These are phyloP conservation scores for Empidonax traillii DNA, from an alignment of 2,113 vertebrate species.

Conservation along the genomic window DNA sequence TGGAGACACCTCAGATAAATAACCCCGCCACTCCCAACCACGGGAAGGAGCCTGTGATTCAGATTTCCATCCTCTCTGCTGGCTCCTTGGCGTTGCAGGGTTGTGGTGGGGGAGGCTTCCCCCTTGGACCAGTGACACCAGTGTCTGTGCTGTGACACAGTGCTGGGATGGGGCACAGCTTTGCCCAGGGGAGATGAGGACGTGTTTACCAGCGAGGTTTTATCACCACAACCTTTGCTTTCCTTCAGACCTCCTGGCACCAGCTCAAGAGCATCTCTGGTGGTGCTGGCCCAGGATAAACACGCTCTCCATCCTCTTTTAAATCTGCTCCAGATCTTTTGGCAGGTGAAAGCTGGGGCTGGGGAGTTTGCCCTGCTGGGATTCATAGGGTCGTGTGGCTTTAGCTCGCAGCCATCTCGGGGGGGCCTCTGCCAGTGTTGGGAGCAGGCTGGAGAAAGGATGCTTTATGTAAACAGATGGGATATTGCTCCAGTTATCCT, in stretches of 20 bases:
- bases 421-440: neutral
- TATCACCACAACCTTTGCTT: neutral
- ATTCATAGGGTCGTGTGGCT: rapidly evolving
- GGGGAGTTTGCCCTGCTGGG: neutral
- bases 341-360: neutral
- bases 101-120: neutral
- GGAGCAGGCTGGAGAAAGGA: neutral
- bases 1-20: neutral
- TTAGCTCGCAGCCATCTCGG: neutral
- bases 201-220: rapidly evolving
- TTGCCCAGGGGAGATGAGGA: neutral
- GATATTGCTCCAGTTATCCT: neutral
- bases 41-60: neutral
- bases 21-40: neutral
- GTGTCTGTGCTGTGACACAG: neutral
- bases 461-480: neutral
- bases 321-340: neutral
- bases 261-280: neutral
- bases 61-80: neutral
- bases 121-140: neutral
- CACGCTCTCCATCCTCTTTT: neutral
- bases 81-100: neutral
- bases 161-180: neutral
- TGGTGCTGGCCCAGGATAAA: neutral
- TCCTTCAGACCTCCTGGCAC: neutral